Evolutionary conservation across 2,888 invertebrate genomes (phyloP).

Genomic region (Taenaris catops): DNA sequence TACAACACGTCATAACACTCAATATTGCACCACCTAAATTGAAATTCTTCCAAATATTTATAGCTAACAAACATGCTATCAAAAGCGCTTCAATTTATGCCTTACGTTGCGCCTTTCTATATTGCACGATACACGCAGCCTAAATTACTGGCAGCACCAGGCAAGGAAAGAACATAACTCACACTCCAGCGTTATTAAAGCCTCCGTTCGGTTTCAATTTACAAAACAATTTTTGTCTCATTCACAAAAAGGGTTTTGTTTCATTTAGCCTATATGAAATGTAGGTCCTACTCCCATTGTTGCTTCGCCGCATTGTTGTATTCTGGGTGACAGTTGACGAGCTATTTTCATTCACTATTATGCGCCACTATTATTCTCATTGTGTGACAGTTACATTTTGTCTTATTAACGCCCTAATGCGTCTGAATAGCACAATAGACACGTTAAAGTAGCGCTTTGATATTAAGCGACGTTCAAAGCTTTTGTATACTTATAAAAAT

Average conservation of each 20-base stretch:
- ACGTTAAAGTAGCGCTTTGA: slow-evolving; percentile 8
- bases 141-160: slow-evolving; percentile 23
- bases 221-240: slow-evolving; percentile 53
- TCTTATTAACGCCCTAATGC: slow-evolving; percentile 38
- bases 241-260: slow-evolving; percentile 60
- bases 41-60: too few species aligned
- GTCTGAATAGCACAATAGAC: slow-evolving; percentile 24
- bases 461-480: slow-evolving; percentile 4
- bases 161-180: slow-evolving; percentile 26
- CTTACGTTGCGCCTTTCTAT: slow-evolving; percentile 24
- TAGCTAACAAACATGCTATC: slow-evolving; percentile 22
- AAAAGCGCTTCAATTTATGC: slow-evolving; percentile 24
- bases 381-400: slow-evolving; percentile 58
- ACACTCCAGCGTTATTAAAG: slow-evolving; percentile 29
- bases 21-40: not conserved
- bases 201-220: slow-evolving; percentile 41
- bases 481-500: slow-evolving; percentile 10
- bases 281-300: slow-evolving; percentile 62
- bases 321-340: slow-evolving; percentile 59
- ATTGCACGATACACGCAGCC: slow-evolving; percentile 24
- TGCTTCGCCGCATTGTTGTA: slow-evolving; percentile 61
- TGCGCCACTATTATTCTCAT: slow-evolving; percentile 65
- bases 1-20: too few species aligned
- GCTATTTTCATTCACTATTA: slow-evolving; percentile 73
- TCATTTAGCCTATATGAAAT: slow-evolving; percentile 60